phyloP scores from a whole-genome alignment of 2,797 vertebrate species.

The Gobio occitaniae region DNA sequence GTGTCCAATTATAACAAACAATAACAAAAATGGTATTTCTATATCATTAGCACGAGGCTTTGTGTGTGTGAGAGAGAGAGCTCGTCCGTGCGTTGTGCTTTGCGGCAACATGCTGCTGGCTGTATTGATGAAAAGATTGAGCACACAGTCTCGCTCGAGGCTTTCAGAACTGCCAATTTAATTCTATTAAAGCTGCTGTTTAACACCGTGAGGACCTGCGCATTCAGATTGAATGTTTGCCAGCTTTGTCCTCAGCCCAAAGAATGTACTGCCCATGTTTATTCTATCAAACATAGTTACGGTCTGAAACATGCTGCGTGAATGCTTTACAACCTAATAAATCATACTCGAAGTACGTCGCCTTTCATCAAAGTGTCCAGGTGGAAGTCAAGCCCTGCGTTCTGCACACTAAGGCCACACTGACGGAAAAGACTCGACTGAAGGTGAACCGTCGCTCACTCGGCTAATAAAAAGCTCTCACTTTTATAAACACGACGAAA shows the following conservation, averaged over 20 bases:
- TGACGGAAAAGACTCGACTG: not conserved
- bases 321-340: not conserved
- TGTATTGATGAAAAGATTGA: slow-evolving; percentile 2
- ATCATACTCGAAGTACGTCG: not conserved
- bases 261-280: not conserved
- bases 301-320: not conserved
- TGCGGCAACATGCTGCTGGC: not conserved
- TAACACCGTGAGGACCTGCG: not conserved
- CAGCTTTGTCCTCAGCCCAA: slow-evolving; percentile 10
- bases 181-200: slow-evolving; percentile 10
- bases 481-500: slow-evolving; percentile 1
- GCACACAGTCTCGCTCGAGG: not conserved
- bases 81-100: not conserved
- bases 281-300: not conserved
- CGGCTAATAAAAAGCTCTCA: slow-evolving; percentile 3
- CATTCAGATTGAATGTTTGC: not conserved
- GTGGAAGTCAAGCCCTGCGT: not conserved
- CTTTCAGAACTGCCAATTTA: slow-evolving; percentile 2
- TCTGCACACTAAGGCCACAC: not conserved
- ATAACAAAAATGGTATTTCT: not conserved
- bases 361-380: not conserved
- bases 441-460: slow-evolving; percentile 18
- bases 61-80: not conserved
- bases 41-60: not conserved
- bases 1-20: not conserved